Evolutionary conservation across 2,797 vertebrate genomes (phyloP).

Genomic region (Eptatretus atami): DNA sequence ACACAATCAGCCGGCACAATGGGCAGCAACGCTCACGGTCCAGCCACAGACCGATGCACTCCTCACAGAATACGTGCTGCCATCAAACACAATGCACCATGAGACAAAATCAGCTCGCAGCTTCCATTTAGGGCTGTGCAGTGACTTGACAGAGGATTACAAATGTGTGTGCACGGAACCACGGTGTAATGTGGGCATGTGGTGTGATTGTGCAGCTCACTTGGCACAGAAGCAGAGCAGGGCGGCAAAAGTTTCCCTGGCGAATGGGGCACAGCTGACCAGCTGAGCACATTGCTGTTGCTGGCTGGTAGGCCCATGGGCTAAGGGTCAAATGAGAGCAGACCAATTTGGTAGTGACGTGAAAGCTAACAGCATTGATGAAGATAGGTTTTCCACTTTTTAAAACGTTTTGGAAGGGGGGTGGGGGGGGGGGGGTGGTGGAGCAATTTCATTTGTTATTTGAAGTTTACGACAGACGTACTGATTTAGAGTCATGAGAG

Average conservation of each 20-base stretch:
- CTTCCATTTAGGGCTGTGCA: background rate
- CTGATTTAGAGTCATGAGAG: no score
- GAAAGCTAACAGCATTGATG: no score
- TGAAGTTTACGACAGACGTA: no score
- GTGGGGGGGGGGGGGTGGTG: no score
- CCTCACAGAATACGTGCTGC: constrained; percentile 90
- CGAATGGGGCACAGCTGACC: constrained; percentile 80
- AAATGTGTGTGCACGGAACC: background rate
- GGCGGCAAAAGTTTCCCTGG: constrained; percentile 71
- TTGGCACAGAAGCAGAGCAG: constrained; percentile 63
- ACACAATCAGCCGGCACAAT: constrained; percentile 44
- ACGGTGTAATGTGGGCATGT: background rate
- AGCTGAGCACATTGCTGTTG: constrained; percentile 69
- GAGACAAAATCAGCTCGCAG: background rate
- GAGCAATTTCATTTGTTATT: no score
- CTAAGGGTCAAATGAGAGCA: constrained; percentile 15
- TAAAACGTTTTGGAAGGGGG: no score
- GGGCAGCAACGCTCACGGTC: constrained; percentile 73
- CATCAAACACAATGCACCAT: constrained; percentile 7
- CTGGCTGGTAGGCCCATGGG: constrained; percentile 55
- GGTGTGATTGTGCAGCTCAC: constrained; percentile 15
- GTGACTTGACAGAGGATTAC: background rate
- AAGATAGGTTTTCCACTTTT: no score
- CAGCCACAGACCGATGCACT: constrained; percentile 80
- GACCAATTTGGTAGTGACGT: no score